These are phyloP conservation scores for Ceuthmochares aereus DNA, from an alignment of 2,113 vertebrate genomes.

Conservation along the genomic window DNA sequence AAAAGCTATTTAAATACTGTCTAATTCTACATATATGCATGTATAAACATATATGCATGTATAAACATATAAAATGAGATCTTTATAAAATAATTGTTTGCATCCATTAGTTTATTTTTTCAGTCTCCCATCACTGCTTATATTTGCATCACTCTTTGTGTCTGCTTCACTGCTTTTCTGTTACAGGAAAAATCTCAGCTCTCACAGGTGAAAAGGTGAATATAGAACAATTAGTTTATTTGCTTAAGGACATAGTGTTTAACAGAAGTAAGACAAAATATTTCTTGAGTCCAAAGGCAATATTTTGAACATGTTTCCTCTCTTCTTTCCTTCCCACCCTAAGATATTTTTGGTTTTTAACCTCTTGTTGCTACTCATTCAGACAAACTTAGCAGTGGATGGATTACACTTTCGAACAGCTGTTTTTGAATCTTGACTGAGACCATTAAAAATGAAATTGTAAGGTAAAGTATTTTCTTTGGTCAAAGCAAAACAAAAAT, in stretches of 20 bases:
- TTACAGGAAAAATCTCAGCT: not conserved
- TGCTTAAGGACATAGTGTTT: not conserved
- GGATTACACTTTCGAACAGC: not conserved
- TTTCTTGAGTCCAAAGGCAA: not conserved
- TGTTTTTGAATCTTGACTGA: not conserved
- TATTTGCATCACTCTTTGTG: not conserved
- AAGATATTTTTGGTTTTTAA: conserved; percentile 39
- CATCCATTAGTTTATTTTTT: conserved; percentile 7
- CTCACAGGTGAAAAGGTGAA: not conserved
- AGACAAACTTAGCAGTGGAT: not conserved
- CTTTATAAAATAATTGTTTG: not conserved
- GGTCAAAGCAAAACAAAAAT: not conserved
- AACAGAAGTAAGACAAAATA: not conserved
- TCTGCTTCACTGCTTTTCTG: not conserved
- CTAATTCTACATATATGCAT: not conserved
- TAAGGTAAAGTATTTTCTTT: not conserved
- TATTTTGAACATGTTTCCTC: not conserved
- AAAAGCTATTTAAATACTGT: not conserved
- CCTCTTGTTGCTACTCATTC: not conserved
- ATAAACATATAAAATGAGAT: not conserved
- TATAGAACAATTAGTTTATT: not conserved
- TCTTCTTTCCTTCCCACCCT: not conserved
- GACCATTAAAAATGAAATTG: not conserved
- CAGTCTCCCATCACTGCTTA: not conserved
- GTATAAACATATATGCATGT: not conserved